Percentiles rank a stretch among this genome's conserved stretches.
phyloP scores from a whole-genome alignment of 2,797 vertebrate genomes.

The Muraenolepis orangiensis region DNA sequence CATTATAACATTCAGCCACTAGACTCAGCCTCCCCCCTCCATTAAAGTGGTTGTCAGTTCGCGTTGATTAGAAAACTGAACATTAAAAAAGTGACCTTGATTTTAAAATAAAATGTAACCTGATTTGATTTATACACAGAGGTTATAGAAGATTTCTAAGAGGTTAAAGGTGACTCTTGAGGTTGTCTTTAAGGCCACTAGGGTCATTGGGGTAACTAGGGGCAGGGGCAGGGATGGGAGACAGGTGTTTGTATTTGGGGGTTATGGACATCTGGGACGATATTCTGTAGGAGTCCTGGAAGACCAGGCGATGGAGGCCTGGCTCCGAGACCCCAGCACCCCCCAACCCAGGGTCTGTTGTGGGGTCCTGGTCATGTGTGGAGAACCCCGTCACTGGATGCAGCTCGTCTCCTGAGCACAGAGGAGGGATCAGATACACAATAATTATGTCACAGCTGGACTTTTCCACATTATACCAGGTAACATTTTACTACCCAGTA shows the following conservation, averaged over 20 bases:
- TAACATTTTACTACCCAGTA: too few species aligned
- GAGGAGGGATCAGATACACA: background rate
- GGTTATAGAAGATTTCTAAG: background rate
- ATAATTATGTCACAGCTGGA: background rate
- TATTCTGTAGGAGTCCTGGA: slow-evolving; percentile 29
- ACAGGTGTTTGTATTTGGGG: slow-evolving; percentile 65
- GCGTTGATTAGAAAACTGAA: background rate
- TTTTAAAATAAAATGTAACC: background rate
- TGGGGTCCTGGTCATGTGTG: background rate
- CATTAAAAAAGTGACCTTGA: background rate
- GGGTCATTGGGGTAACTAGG: background rate
- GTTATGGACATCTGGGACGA: slow-evolving; percentile 53
- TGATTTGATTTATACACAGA: background rate
- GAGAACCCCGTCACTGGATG: slow-evolving; percentile 42
- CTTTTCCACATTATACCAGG: background rate
- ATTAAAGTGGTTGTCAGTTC: too few species aligned
- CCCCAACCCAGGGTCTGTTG: slow-evolving; percentile 11
- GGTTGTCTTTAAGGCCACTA: background rate
- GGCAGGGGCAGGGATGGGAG: slow-evolving; percentile 37
- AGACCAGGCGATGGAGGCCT: slow-evolving; percentile 55
- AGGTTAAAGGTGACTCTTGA: background rate
- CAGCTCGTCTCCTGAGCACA: slow-evolving; percentile 54
- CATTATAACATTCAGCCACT: too few species aligned
- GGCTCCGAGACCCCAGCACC: slow-evolving; percentile 20
- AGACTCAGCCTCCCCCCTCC: too few species aligned